Evolutionary conservation across 1,140 invertebrate species (phyloP), one percentile per base, ranked within the genome.

Genomic region (Eupristina koningsbergeri): DNA sequence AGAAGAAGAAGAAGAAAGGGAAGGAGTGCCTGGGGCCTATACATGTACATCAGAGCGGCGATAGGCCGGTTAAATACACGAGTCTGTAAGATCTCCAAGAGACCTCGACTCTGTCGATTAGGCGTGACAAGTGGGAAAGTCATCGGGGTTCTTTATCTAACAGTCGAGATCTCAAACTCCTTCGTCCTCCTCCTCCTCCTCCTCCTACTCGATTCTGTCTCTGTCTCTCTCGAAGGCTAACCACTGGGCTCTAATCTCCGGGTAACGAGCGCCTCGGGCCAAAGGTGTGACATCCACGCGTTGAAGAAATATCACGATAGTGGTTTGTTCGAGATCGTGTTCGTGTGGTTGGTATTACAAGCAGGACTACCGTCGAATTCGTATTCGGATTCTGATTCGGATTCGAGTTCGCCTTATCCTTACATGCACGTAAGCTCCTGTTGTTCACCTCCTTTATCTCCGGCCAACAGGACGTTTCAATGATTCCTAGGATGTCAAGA

Each of bases 41-140:
- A 47, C 50, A 58, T 39, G 50, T 75, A 75, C n/a, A 53, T 29
- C 53, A 34, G 69, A 53, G 45, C n/a, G 29, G 45, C 41, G 73
- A 31, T 75, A 53, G 47, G 74, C 74, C 0, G 39, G 74, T 47
- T 50, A 76, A 58, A n/a, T n/a, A n/a, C 61, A 61, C 74, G 39
- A 50, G 50, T n/a, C 50, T 34, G 6, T 53, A 47, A 53, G 73
- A 50, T 75, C 45, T 53, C n/a, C 13, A 61, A 58, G 29, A 63
- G 31, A 22, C 36, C 53, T 61, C 50, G 74, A 50, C 79, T 41
- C 50, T 39, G 36, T 81, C 85, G 85, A 86, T 86, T 86, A 86
- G 81, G 58, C 83, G 75, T 85, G 87, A 87, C 86, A 85, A 86
- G 86, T 85, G 86, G 83, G 80, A 87, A 87, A 86, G 84, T 87